These are phyloP conservation scores for Ictalurus punctatus DNA, from an alignment of 2,113 vertebrate species.

Conservation along the genomic window DNA sequence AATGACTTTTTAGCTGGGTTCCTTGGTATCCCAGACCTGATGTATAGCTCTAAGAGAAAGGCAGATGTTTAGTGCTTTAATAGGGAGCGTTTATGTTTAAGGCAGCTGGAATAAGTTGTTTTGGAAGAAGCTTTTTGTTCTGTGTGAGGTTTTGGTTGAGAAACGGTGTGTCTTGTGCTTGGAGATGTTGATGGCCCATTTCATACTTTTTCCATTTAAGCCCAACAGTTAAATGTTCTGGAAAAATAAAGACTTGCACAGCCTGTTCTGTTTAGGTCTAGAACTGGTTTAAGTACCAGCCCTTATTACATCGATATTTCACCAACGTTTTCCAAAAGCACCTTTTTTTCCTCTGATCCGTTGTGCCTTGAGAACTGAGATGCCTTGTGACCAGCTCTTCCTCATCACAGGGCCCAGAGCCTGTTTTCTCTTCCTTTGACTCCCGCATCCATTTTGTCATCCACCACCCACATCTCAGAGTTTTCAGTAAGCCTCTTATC, in stretches of 20 bases:
- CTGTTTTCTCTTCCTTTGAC: constrained; percentile 42
- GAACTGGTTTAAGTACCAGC: neutral
- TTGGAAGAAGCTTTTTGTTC: neutral
- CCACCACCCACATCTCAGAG: constrained; percentile 38
- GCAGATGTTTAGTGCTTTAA: neutral
- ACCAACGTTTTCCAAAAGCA: neutral
- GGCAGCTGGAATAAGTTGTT: neutral
- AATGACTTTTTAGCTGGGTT: neutral
- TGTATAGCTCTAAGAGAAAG: neutral
- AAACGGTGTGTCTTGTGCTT: neutral
- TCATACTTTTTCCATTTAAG: neutral
- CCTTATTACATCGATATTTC: neutral
- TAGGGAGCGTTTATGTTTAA: neutral
- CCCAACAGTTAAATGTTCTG: neutral
- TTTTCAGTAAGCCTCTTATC: constrained; percentile 68
- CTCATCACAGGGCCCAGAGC: constrained; percentile 61
- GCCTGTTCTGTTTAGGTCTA: neutral
- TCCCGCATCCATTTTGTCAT: constrained; percentile 33
- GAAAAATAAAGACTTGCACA: neutral
- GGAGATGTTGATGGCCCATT: neutral
- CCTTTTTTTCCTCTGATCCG: constrained; percentile 55
- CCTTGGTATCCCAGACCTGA: neutral
- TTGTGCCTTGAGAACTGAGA: constrained; percentile 62
- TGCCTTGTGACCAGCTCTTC: constrained; percentile 60
- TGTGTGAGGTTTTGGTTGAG: neutral